Conservation (phyloP, 1,140 invertebrate genomes). For the Drosophila cardini region DNA sequence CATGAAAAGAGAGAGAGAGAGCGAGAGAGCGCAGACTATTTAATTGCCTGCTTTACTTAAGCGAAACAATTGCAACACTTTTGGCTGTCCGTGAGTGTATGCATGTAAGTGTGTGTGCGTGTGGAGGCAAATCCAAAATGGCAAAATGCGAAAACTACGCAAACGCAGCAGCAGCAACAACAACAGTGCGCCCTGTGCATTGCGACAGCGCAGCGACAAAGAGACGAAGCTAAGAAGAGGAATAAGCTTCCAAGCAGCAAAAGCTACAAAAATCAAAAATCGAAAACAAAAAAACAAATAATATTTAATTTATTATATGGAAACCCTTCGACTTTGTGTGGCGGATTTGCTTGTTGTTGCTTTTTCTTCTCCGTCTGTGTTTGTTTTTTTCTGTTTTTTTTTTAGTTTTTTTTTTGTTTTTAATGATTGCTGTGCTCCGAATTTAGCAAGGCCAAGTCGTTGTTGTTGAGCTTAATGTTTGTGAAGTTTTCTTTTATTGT, state of each 20-base stretch:
- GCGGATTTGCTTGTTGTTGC: constrained; percentile 46
- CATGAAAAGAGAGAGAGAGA: not conserved
- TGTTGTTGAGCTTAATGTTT: constrained; percentile 44
- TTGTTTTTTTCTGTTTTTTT: constrained; percentile 22
- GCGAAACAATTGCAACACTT: constrained; percentile 56
- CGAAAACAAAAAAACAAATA: constrained; percentile 26
- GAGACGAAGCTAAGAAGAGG: constrained; percentile 14
- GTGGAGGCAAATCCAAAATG: constrained; percentile 45
- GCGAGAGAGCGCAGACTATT: constrained; percentile 19
- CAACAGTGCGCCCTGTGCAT: constrained; percentile 15
- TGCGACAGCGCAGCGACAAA: constrained; percentile 39
- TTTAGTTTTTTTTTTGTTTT: constrained; percentile 33
- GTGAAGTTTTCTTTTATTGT: constrained; percentile 82
- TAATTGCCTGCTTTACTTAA: constrained; percentile 49
- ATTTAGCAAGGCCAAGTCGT: constrained; percentile 79
- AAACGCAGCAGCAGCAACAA: constrained; percentile 42
- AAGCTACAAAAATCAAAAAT: constrained; percentile 5
- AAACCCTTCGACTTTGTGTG: constrained; percentile 56
- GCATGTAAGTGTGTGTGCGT: constrained; percentile 21
- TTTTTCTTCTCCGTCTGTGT: constrained; percentile 4
- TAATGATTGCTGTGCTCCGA: constrained; percentile 78
- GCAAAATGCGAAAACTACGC: constrained; percentile 51
- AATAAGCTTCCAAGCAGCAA: constrained; percentile 19
- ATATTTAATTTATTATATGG: constrained; percentile 41
- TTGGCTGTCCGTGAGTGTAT: constrained; percentile 3